Evolutionary conservation across 2,113 vertebrate genomes (phyloP).

Genomic region (Peromyscus maniculatus): DNA sequence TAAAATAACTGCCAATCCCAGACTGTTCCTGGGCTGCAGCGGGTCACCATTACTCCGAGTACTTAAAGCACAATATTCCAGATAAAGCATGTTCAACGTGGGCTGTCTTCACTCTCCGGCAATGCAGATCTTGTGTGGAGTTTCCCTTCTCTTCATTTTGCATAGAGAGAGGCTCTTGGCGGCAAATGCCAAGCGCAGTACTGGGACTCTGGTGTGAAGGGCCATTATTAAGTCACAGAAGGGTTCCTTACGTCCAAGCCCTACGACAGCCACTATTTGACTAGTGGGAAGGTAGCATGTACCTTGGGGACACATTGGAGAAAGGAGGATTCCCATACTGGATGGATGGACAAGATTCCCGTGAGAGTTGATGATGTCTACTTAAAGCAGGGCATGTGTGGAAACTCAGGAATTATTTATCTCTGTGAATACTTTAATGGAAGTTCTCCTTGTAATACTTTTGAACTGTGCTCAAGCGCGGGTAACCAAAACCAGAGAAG

Average conservation of each 20-base stretch:
- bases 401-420: not conserved
- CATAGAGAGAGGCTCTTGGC: not conserved
- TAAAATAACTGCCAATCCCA: not conserved
- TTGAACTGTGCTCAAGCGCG: not conserved
- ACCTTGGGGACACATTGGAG: not conserved
- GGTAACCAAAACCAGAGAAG: not conserved
- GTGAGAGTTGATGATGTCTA: not conserved
- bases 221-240: not conserved
- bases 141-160: not conserved
- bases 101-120: not conserved
- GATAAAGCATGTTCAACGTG: not conserved
- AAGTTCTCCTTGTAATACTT: not conserved
- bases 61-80: not conserved
- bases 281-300: not conserved
- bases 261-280: not conserved
- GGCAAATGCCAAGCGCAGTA: not conserved
- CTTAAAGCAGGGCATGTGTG: not conserved
- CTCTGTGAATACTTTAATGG: not conserved
- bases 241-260: not conserved
- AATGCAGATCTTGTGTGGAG: not conserved
- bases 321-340: not conserved
- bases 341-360: not conserved
- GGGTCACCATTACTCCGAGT: not conserved
- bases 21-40: not conserved
- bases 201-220: fast-evolving